Conservation (phyloP, 1,140 invertebrate genomes). For the Lepidotrigona ventralis region DNA sequence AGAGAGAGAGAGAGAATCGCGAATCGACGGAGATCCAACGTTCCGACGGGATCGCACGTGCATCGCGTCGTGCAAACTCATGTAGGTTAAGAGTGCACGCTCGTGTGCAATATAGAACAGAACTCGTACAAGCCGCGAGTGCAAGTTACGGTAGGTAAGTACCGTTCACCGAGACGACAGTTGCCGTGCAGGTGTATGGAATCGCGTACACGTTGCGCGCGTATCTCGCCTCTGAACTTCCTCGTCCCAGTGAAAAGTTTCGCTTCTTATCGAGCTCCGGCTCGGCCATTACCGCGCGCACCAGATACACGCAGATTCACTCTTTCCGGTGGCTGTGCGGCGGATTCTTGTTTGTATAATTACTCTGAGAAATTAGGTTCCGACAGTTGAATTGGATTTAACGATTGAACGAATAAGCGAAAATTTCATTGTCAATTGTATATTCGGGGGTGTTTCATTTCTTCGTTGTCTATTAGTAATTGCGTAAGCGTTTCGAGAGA, state of each 20-base stretch:
- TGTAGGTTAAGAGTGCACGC: constrained; percentile 52
- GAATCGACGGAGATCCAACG: background rate
- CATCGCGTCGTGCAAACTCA: constrained; percentile 12
- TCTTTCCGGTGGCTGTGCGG: background rate
- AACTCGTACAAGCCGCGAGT: constrained; percentile 40
- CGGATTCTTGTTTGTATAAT: too few relatives aligned
- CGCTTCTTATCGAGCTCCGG: constrained; percentile 6
- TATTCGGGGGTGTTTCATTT: too few relatives aligned
- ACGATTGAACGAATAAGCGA: background rate
- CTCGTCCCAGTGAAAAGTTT: constrained; percentile 28
- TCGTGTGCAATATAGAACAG: constrained; percentile 29
- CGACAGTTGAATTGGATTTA: background rate
- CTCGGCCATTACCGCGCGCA: background rate
- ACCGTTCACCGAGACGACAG: constrained; percentile 56
- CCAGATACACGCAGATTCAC: background rate
- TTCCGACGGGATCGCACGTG: constrained; percentile 1
- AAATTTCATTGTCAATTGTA: too few relatives aligned
- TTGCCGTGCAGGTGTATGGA: constrained; percentile 57
- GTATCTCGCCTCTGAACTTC: constrained; percentile 32
- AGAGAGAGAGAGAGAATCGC: background rate
- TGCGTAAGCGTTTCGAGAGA: too few relatives aligned
- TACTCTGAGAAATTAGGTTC: background rate
- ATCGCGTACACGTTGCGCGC: constrained; percentile 52
- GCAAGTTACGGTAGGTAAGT: constrained; percentile 54
- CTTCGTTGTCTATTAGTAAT: too few relatives aligned